Evolutionary conservation across 1,140 invertebrate species (phyloP).

Genomic region (Steinernema feltiae): DNA sequence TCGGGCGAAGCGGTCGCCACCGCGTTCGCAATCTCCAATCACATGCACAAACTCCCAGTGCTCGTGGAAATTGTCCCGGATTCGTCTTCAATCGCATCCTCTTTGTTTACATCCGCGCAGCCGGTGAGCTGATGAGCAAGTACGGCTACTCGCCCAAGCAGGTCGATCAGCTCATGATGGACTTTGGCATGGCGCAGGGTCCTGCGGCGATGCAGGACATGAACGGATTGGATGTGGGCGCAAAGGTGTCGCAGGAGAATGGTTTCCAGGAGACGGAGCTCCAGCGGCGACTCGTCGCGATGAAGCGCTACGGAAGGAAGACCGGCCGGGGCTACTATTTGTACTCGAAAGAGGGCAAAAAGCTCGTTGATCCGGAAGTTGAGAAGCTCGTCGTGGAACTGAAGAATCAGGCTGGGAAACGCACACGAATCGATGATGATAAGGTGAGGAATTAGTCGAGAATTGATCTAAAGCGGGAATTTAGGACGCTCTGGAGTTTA

Average conservation of each 20-base stretch:
- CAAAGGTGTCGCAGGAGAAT: slow-evolving; percentile 28
- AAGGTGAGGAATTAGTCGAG: too few species aligned
- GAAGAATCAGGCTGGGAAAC: background rate
- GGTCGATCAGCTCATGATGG: slow-evolving; percentile 54
- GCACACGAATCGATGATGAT: slow-evolving; percentile 8
- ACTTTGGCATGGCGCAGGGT: slow-evolving; percentile 59
- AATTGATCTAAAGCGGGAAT: too few species aligned
- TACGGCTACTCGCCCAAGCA: slow-evolving; percentile 55
- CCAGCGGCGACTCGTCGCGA: slow-evolving; percentile 24
- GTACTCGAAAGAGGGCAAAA: slow-evolving; percentile 16
- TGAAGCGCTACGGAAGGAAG: slow-evolving; percentile 35
- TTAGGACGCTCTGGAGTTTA: slow-evolving; percentile 58
- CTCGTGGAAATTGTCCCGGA: slow-evolving; percentile 58
- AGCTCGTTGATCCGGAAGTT: slow-evolving; percentile 22
- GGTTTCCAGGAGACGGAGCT: slow-evolving; percentile 21
- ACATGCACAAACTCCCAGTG: slow-evolving; percentile 58
- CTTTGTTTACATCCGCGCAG: slow-evolving; percentile 43
- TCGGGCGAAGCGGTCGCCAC: slow-evolving; percentile 59
- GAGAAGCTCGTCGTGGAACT: slow-evolving; percentile 18
- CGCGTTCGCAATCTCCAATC: slow-evolving; percentile 55
- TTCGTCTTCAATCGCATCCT: slow-evolving; percentile 59
- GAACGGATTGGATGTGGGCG: slow-evolving; percentile 44
- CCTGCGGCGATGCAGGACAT: slow-evolving; percentile 55
- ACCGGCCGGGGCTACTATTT: slow-evolving; percentile 28
- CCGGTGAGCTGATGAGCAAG: slow-evolving; percentile 48